Conservation (phyloP, 2,888 invertebrate genomes). For the Ethmia dodecea region DNA sequence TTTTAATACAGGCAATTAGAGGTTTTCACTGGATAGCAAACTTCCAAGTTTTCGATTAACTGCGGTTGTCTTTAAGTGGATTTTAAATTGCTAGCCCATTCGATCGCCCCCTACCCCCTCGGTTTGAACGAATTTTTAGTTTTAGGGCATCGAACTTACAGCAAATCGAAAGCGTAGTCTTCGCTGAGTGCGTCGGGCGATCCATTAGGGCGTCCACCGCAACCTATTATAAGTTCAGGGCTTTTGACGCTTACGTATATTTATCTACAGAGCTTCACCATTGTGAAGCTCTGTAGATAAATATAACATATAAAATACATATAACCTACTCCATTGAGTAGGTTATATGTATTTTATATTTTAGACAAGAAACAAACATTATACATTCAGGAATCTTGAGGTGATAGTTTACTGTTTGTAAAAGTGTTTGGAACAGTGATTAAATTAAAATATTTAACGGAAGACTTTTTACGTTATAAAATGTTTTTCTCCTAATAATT, state of each 20-base stretch:
- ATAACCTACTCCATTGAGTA: too few species aligned
- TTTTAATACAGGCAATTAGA: conserved; percentile 76
- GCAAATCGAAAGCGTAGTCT: conserved; percentile 20
- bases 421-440: too few species aligned
- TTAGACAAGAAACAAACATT: too few species aligned
- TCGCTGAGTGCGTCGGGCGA: conserved; percentile 23
- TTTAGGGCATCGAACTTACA: conserved; percentile 13
- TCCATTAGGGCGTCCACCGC: conserved; percentile 24
- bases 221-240: conserved; percentile 24
- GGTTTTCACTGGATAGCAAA: conserved; percentile 51
- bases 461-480: too few species aligned
- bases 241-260: conserved; percentile 12
- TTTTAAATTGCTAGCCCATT: conserved; percentile 66
- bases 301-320: too few species aligned
- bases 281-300: too few species aligned
- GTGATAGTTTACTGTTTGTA: too few species aligned
- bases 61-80: conserved; percentile 74
- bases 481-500: too few species aligned
- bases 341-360: too few species aligned
- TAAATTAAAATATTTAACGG: too few species aligned
- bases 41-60: conserved; percentile 72
- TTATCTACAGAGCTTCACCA: too few species aligned
- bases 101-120: conserved; percentile 34
- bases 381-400: too few species aligned
- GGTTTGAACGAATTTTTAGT: conserved; percentile 17